phyloP scores from a whole-genome alignment of 2,888 invertebrate genomes.

The Apotomis betuletana region DNA sequence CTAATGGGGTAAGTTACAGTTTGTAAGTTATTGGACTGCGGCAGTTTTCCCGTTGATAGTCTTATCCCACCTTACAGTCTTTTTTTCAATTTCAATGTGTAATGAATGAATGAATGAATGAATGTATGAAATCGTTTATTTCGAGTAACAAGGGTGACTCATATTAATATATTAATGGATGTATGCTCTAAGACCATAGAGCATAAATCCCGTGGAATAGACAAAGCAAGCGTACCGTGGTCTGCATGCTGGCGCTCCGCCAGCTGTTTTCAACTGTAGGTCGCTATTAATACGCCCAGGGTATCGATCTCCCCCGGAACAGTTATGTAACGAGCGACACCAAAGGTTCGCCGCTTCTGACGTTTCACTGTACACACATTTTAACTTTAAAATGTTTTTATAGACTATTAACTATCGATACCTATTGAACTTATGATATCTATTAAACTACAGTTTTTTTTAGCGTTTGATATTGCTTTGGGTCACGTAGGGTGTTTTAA shows the following conservation, averaged over 20 bases:
- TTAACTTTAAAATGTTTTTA: constrained; percentile 33
- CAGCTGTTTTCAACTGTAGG: constrained; percentile 77
- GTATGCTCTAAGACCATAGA: neutral
- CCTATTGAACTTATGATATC: neutral
- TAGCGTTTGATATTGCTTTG: constrained; percentile 3
- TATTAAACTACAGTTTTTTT: neutral
- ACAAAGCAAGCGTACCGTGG: constrained; percentile 64
- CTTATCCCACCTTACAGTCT: no score
- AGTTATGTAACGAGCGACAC: constrained; percentile 74
- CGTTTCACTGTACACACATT: constrained; percentile 61
- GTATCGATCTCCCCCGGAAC: constrained; percentile 80
- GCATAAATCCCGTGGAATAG: neutral
- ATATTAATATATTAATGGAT: no score
- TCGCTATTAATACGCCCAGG: constrained; percentile 78
- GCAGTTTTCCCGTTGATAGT: no score
- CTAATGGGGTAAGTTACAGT: no score
- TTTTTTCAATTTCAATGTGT: no score
- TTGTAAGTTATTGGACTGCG: no score
- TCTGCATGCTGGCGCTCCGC: constrained; percentile 76
- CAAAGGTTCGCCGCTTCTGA: constrained; percentile 67
- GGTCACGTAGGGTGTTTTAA: constrained; percentile 20
- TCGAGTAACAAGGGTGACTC: no score
- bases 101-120: no score
- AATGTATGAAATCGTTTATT: no score
- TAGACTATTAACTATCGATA: constrained; percentile 1